phyloP scores from a whole-genome alignment of 2,888 invertebrate species.

The Drosophila paramelanica region DNA sequence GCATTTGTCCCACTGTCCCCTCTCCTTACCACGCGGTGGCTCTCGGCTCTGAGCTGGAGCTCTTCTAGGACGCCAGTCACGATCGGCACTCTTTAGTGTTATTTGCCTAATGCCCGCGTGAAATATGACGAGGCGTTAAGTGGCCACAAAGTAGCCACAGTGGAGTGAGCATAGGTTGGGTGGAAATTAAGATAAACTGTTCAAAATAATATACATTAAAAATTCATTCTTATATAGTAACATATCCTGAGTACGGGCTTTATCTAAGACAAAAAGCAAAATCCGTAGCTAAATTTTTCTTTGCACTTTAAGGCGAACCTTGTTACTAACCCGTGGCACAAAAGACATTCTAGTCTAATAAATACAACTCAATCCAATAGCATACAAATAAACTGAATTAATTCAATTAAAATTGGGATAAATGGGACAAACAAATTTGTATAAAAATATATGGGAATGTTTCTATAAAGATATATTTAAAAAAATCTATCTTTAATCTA shows the following conservation, averaged over 20 bases:
- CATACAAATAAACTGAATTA: too few relatives aligned
- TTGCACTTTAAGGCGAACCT: too few relatives aligned
- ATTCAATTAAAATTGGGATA: too few relatives aligned
- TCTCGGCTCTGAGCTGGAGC: neutral
- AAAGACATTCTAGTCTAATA: too few relatives aligned
- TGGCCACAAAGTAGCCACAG: conserved; percentile 68
- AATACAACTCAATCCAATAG: too few relatives aligned
- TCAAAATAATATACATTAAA: neutral
- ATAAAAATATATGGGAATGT: neutral
- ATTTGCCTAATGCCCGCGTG: conserved; percentile 70
- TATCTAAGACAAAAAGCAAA: too few relatives aligned
- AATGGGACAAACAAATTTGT: too few relatives aligned
- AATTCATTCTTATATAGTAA: too few relatives aligned
- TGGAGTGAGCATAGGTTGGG: conserved; percentile 18
- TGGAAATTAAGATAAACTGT: neutral
- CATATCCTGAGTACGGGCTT: too few relatives aligned
- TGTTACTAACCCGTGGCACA: too few relatives aligned
- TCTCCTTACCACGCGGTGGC: neutral
- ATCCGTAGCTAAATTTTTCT: too few relatives aligned
- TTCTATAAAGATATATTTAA: neutral
- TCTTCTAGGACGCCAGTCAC: conserved; percentile 59
- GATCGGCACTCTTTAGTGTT: conserved; percentile 73
- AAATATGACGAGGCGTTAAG: conserved; percentile 83
- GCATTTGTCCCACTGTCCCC: conserved; percentile 4
- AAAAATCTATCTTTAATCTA: neutral